phyloP scores from a whole-genome alignment of 2,113 vertebrate genomes.

The Chauna torquata region DNA sequence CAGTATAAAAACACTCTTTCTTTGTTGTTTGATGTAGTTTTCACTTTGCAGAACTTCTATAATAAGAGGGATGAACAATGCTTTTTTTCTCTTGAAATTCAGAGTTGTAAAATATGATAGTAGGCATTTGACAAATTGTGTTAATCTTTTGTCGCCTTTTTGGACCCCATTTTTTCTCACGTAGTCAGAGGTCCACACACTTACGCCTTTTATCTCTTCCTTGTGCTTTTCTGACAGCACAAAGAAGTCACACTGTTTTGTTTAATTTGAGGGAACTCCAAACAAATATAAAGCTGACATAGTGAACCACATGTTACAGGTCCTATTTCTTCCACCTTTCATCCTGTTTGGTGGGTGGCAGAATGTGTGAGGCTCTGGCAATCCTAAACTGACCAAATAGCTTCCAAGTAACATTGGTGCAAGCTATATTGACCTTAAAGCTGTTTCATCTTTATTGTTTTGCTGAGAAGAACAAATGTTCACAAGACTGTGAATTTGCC shows the following conservation, averaged over 20 bases:
- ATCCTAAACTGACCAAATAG: background rate
- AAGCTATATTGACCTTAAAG: background rate
- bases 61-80: background rate
- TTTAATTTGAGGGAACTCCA: background rate
- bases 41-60: background rate
- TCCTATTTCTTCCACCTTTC: background rate
- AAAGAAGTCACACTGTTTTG: background rate
- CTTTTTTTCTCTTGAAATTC: background rate
- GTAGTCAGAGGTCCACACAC: background rate
- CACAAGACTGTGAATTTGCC: background rate
- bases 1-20: background rate
- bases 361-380: background rate
- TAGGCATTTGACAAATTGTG: background rate
- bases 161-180: background rate
- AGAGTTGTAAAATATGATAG: background rate
- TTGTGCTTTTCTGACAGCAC: background rate
- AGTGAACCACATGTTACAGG: background rate
- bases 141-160: background rate
- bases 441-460: background rate
- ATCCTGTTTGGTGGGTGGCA: background rate
- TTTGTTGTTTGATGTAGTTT: background rate
- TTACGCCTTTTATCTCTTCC: background rate
- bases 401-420: background rate
- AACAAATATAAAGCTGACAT: background rate
- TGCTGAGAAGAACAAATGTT: background rate